Evolutionary conservation across 1,140 invertebrate species (phyloP), one percentile per base, ranked within the genome.

Genomic region (Scaptodrosophila lebanonensis): DNA sequence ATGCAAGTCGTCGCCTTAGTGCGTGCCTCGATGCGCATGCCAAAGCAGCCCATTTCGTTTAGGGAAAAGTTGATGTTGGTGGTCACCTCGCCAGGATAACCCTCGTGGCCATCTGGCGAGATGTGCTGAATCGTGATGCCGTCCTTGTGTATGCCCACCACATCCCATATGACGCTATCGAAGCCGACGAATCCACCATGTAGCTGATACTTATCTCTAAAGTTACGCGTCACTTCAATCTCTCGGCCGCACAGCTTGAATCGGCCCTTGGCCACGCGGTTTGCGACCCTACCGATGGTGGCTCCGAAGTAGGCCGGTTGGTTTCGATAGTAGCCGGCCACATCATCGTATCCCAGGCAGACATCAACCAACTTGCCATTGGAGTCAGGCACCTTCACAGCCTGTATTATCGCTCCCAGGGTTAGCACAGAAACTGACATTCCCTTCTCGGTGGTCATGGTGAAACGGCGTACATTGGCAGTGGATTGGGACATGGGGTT

Each of bases 181-280:
- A 97, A 98, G 0, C 96, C 95, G 52, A 90, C 89, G 9, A 91
- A 85, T 0, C 97, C 97, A 1, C 97, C 97, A 88, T 99, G 95
- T 8, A 97, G 87, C 69, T 92, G 92, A 76, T 95, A 91, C 1
- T 89, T 84, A 1, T 90, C 90, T 29, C 89, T 90, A 16, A 87
- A 79, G 75, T 98, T 98, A 20, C 91, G 90, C 1, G 89, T 90
- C 3, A 98, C 79, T 4, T 89, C 77, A 72, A 95, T 94, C 2
- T 87, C 88, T 38, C 89, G 83, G n/a, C 51, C 58, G 63, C 94
- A 91, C 1, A 98, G 83, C 9, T 63, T 86, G 62, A 97, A 95
- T 52, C 85, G 87, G 1, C 89, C 94, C 17, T 90, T 88, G 0
- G 89, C 90, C 53, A 97, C 95, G 20, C 97, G 89, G 86, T 98